These are phyloP conservation scores for Diarsia rubi DNA, from an alignment of 2,888 invertebrate species.

Conservation along the genomic window DNA sequence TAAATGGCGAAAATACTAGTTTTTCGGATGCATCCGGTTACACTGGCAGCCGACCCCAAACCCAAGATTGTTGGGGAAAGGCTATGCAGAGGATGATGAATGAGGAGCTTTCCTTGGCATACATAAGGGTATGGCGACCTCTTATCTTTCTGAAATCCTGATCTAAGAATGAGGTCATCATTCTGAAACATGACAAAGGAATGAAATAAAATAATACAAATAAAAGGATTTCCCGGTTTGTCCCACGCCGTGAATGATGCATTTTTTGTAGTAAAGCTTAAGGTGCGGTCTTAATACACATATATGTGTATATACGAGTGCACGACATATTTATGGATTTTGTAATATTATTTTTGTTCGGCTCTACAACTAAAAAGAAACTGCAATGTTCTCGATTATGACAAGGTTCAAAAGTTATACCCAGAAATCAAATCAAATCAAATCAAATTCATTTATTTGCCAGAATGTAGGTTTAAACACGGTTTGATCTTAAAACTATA, in stretches of 20 bases:
- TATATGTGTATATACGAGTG: too few species aligned
- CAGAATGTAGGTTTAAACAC: too few species aligned
- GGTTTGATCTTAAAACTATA: too few species aligned
- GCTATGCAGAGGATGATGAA: too few species aligned
- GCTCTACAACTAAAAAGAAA: not conserved
- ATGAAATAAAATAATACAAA: constrained; percentile 34
- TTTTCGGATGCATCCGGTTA: too few species aligned
- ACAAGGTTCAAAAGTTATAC: not conserved
- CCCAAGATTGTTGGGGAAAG: too few species aligned
- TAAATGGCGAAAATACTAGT: too few species aligned
- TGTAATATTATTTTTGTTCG: not conserved
- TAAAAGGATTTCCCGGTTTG: constrained; percentile 54
- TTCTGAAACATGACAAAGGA: constrained; percentile 31
- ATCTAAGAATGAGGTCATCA: constrained; percentile 24
- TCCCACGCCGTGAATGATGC: constrained; percentile 30
- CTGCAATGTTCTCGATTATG: not conserved
- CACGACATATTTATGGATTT: not conserved
- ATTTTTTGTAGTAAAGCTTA: constrained; percentile 53
- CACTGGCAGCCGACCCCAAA: too few species aligned
- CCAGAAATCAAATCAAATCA: too few species aligned
- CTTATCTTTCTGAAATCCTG: not conserved
- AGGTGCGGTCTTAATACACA: constrained; percentile 27
- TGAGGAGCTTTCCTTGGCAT: not conserved
- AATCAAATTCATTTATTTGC: too few species aligned
- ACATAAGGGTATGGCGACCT: not conserved